These are phyloP conservation scores for Nansenia antarctica DNA, from an alignment of 2,113 vertebrate species.

Conservation along the genomic window DNA sequence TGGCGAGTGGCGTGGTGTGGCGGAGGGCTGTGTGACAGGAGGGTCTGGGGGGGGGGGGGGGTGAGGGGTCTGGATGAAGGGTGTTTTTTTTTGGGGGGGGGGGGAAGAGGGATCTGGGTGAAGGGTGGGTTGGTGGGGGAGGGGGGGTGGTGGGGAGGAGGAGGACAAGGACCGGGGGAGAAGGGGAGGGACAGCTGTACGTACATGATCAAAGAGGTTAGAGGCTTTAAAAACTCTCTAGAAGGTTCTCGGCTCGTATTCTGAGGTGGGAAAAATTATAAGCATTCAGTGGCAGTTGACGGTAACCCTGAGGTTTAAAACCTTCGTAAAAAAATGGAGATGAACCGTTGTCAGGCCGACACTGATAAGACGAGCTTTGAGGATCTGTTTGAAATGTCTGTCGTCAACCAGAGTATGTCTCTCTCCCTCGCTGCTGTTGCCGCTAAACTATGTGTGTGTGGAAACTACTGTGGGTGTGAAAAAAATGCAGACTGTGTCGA, in stretches of 20 bases:
- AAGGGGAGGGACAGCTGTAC: conserved; percentile 10
- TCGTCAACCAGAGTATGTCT: not conserved
- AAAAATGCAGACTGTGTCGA: too few relatives aligned
- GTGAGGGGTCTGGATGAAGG: conserved; percentile 5
- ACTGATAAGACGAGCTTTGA: not conserved
- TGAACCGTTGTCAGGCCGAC: conserved; percentile 24
- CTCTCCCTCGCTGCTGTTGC: too few relatives aligned
- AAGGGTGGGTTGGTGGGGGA: not conserved
- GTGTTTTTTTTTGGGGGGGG: not conserved
- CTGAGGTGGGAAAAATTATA: not conserved
- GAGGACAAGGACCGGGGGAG: conserved; percentile 34
- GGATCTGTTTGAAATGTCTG: not conserved
- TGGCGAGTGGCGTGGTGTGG: conserved; percentile 17
- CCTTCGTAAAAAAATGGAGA: conserved; percentile 21
- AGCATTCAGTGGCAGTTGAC: too few relatives aligned
- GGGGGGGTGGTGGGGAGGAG: not conserved
- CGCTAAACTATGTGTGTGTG: conserved; percentile 1
- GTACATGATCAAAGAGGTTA: conserved; percentile 36
- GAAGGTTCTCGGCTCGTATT: conserved; percentile 27
- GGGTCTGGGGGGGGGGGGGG: conserved; percentile 11
- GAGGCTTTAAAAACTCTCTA: conserved; percentile 20
- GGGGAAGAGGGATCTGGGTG: not conserved
- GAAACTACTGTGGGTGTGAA: not conserved
- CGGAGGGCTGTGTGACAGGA: conserved; percentile 39
- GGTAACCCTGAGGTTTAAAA: too few relatives aligned